Base-by-base conservation (phyloP, 2,888 invertebrate genomes). In the Hypercompe scribonia region DNA sequence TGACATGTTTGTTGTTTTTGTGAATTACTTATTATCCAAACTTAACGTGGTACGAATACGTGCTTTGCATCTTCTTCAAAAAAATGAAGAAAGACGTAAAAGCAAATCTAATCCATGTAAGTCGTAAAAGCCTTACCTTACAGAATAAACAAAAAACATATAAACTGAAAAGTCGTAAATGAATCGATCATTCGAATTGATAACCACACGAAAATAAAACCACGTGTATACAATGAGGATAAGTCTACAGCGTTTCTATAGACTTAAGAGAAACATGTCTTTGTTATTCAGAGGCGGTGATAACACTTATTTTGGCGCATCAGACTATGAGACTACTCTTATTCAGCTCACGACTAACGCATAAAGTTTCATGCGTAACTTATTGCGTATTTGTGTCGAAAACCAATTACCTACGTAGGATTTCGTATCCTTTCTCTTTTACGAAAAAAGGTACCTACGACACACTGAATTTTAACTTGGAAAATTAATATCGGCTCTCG, bases 381-480 rank as follows among this genome's bases (percentile, higher is more conserved):
- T 91, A 92, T 90, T 88, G 89, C 89, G 89, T 90, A 91, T 91
- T 91, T 91, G 91, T 91, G 90, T 90, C 88, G 91, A 90, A 90
- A 92, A 91, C 89, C 92, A 92, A 92, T 92, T 92, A 92, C 85
- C 87, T 84, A 87, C 88, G 84, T 81, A 80, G 85, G 86, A 88
- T 87, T 89, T 84, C 81, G 85, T 80, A 84, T 87, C 86, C 86
- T 83, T 84, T 89, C 85, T 88, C 85, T 88, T 89, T 83, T 82
- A 76, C 78, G 81, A 85, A 86, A 85, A 86, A 84, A 81, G 82
- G 79, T 82, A 46, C 46, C 46, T 46, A 83, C 78, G 80, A 81
- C 81, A 82, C 79, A 31, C 75, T 77, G 81, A 82, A 84, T 88
- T 86, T 87, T 88, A 88, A 87, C 83, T 85, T 80, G 69, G 78